Percentiles rank a stretch among this genome's conserved stretches.
phyloP scores from a whole-genome alignment of 2,797 vertebrate genomes.

The Ctenopoma kingsleyae region DNA sequence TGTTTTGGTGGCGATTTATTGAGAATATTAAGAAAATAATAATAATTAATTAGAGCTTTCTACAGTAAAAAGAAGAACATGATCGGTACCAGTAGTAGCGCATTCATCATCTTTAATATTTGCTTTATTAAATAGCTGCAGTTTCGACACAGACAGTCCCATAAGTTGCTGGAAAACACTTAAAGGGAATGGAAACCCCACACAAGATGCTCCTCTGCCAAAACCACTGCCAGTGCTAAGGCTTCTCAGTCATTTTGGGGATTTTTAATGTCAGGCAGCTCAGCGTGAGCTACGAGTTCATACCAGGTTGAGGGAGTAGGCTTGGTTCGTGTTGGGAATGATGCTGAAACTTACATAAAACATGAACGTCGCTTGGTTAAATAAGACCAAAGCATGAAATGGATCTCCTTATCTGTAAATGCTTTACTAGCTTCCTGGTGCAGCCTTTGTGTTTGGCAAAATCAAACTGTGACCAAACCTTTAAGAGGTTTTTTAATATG shows the following conservation, averaged over 20 bases:
- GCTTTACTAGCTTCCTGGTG: not conserved
- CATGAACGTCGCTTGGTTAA: too few species aligned
- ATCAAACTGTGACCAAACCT: too few species aligned
- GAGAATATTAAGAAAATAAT: not conserved
- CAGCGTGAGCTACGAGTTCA: slow-evolving; percentile 6
- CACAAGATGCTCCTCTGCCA: not conserved
- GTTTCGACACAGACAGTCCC: not conserved
- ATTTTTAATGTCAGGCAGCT: not conserved
- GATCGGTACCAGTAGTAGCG: not conserved
- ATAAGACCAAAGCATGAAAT: too few species aligned
- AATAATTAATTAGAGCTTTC: not conserved
- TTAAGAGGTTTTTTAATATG: too few species aligned
- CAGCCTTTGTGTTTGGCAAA: not conserved
- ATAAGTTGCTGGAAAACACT: not conserved
- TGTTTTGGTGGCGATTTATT: not conserved
- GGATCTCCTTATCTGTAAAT: not conserved
- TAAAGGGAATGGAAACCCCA: not conserved
- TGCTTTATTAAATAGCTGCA: not conserved
- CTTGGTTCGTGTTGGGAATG: not conserved
- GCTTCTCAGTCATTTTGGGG: not conserved
- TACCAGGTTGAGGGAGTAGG: not conserved
- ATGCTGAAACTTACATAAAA: not conserved
- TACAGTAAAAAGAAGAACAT: not conserved
- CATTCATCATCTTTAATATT: not conserved
- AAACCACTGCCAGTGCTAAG: not conserved